A percentile compares a stretch with the other conserved stretches of the same genome.
These are phyloP conservation scores for Nomada flava DNA, from an alignment of 2,888 invertebrate genomes.

Conservation along the genomic window DNA sequence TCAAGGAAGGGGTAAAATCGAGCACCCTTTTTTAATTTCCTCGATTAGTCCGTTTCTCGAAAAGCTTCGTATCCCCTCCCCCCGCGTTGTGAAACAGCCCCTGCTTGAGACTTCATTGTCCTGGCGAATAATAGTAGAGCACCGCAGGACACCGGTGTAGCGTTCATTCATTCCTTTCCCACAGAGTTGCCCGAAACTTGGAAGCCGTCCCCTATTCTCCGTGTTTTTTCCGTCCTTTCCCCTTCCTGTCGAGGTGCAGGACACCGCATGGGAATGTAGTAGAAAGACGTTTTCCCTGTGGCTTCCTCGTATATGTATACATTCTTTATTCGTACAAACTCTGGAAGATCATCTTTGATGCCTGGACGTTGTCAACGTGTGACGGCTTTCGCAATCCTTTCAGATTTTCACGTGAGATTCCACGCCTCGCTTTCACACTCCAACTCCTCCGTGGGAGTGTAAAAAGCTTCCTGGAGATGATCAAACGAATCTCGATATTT, in stretches of 20 bases:
- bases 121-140: constrained; percentile 76
- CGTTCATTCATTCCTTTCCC: constrained; percentile 78
- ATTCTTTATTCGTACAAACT: constrained; percentile 62
- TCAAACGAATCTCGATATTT: constrained; percentile 38
- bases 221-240: constrained; percentile 69
- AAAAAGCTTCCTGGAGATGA: constrained; percentile 35
- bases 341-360: constrained; percentile 65
- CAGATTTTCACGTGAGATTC: constrained; percentile 67
- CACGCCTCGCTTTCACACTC: constrained; percentile 62
- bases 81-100: constrained; percentile 39
- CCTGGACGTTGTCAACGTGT: constrained; percentile 54
- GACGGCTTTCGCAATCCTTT: constrained; percentile 79
- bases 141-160: constrained; percentile 73
- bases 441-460: constrained; percentile 47
- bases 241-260: constrained; percentile 46
- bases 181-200: constrained; percentile 80
- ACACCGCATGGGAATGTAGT: constrained; percentile 70
- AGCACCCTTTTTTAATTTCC: constrained; percentile 58
- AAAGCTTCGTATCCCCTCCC: constrained; percentile 15
- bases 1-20: constrained; percentile 6
- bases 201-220: constrained; percentile 80
- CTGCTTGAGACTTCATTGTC: constrained; percentile 68
- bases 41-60: constrained; percentile 47
- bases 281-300: constrained; percentile 51
- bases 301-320: constrained; percentile 46